Percentiles rank a stretch among this genome's conserved stretches.
Evolutionary conservation across 2,888 invertebrate genomes (phyloP).

Genomic region (Caenorhabditis drosophilae): DNA sequence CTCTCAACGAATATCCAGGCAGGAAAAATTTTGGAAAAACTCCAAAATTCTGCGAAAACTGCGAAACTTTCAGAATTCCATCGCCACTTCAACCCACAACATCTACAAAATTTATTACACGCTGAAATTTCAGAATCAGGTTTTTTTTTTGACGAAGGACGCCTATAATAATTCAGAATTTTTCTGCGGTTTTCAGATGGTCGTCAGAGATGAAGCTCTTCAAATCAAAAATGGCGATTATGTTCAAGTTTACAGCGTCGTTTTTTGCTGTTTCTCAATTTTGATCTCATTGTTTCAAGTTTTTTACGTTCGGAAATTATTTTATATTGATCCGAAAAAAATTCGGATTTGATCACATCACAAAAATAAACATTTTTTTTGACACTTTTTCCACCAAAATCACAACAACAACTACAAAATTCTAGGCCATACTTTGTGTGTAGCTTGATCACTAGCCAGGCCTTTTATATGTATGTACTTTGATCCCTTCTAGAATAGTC

Average conservation of each 20-base stretch:
- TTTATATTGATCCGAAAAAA: slow-evolving; percentile 32
- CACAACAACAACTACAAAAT: no score
- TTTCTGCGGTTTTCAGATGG: slow-evolving; percentile 18
- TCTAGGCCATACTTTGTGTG: no score
- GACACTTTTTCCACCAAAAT: no score
- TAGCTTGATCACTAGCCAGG: no score
- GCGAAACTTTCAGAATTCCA: slow-evolving; percentile 19
- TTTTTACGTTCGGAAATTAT: slow-evolving; percentile 27
- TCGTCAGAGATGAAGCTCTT: slow-evolving; percentile 41
- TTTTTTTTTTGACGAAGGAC: slow-evolving; percentile 2
- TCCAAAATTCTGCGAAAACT: no score
- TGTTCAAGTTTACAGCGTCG: slow-evolving; percentile 35
- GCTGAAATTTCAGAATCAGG: slow-evolving; percentile 49
- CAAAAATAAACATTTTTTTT: no score
- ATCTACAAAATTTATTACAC: slow-evolving; percentile 49
- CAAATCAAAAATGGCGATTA: slow-evolving; percentile 36
- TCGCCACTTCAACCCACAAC: slow-evolving; percentile 35
- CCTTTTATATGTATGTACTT: no score
- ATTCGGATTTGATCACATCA: slow-evolving; percentile 37
- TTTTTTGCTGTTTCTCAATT: slow-evolving; percentile 30
- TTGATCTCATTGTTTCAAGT: slow-evolving; percentile 39
- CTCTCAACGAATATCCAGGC: no score
- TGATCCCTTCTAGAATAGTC: no score
- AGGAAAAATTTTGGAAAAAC: no score
- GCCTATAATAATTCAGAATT: background rate